Percentiles rank a stretch among this genome's conserved stretches.
These are phyloP conservation scores for Paratilapia polleni DNA, from an alignment of 2,113 vertebrate genomes.

Conservation along the genomic window DNA sequence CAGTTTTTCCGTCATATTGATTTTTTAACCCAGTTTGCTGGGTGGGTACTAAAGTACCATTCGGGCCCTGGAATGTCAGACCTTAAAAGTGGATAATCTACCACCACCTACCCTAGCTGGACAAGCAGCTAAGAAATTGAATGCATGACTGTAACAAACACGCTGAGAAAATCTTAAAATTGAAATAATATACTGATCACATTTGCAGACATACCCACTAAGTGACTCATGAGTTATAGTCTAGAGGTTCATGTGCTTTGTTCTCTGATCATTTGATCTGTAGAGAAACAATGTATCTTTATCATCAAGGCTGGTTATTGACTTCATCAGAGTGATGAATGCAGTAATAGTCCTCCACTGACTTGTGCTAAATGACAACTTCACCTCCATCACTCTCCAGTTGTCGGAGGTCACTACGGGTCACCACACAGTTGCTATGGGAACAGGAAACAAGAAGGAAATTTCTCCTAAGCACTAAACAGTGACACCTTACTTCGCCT, in stretches of 20 bases:
- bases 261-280: background rate
- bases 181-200: background rate
- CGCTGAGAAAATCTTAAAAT: background rate
- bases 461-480: slow-evolving; percentile 61
- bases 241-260: background rate
- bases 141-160: background rate
- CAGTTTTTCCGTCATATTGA: background rate
- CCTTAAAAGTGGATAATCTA: background rate
- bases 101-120: background rate
- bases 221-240: background rate
- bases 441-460: slow-evolving; percentile 61
- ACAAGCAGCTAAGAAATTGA: background rate
- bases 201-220: background rate
- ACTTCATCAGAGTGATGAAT: slow-evolving; percentile 14
- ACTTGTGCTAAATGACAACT: slow-evolving; percentile 43
- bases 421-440: slow-evolving; percentile 69
- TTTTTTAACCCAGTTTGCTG: background rate
- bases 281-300: background rate
- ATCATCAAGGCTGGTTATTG: background rate
- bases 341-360: slow-evolving; percentile 11
- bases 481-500: slow-evolving; percentile 66
- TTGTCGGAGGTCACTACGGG: slow-evolving; percentile 54
- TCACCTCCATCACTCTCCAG: slow-evolving; percentile 40
- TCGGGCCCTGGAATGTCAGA: background rate
- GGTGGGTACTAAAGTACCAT: background rate